These are phyloP conservation scores for Porites evermanni DNA, from an alignment of 92 coral and sea anemone species.

Conservation along the genomic window DNA sequence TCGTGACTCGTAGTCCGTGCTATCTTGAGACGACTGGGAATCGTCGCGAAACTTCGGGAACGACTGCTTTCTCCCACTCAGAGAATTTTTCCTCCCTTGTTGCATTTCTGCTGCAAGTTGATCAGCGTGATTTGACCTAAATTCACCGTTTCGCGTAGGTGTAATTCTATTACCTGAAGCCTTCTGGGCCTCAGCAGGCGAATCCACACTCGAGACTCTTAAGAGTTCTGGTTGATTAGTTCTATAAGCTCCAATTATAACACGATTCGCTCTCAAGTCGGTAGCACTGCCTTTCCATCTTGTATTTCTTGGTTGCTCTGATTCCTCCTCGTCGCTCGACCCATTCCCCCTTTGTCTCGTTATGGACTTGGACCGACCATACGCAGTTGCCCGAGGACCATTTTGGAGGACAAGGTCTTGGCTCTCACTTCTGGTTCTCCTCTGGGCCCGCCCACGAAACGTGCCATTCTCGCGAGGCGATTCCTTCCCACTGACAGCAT, in stretches of 20 bases:
- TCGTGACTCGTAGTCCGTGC: conserved; percentile 71
- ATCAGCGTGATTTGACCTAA: conserved; percentile 62
- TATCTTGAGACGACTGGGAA: conserved; percentile 84
- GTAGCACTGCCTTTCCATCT: conserved; percentile 27
- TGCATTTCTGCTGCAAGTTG: conserved; percentile 71
- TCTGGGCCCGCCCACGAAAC: conserved; percentile 8
- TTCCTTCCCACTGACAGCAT: conserved; percentile 4
- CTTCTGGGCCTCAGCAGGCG: conserved; percentile 5
- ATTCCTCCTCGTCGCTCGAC: conserved; percentile 65
- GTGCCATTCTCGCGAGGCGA: neutral
- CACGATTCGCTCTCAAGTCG: neutral
- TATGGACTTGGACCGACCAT: conserved; percentile 39
- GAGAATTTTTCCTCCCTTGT: conserved; percentile 45
- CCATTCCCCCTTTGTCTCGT: conserved; percentile 50
- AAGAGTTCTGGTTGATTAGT: conserved; percentile 8
- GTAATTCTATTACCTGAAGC: neutral
- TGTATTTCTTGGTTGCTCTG: neutral
- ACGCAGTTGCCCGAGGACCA: conserved; percentile 37
- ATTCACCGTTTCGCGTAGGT: conserved; percentile 1
- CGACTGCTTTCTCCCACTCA: conserved; percentile 37
- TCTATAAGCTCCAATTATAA: neutral
- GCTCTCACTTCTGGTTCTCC: conserved; percentile 44
- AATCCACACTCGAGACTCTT: conserved; percentile 43
- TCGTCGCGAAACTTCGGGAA: conserved; percentile 44
- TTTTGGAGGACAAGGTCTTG: conserved; percentile 39